These are phyloP conservation scores for Drosophila prolongata DNA, from an alignment of 2,888 invertebrate genomes.

Conservation along the genomic window DNA sequence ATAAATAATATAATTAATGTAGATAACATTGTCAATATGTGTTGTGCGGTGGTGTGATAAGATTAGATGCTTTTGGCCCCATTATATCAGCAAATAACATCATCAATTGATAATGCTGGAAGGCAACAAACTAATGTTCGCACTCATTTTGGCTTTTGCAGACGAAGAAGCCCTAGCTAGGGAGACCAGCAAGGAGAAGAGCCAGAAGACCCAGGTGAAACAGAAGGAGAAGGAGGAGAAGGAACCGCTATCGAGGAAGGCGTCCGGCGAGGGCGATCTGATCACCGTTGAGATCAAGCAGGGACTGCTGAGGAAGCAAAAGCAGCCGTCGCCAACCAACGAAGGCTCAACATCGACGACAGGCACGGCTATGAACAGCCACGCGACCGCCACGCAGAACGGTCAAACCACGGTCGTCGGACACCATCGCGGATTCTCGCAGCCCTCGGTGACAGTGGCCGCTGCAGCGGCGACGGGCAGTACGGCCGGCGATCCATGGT, in stretches of 20 bases:
- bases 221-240: constrained; percentile 26
- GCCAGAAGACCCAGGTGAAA: constrained; percentile 13
- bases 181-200: constrained; percentile 20
- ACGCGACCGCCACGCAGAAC: constrained; percentile 84
- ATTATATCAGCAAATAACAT: constrained; percentile 26
- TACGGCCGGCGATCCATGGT: constrained; percentile 85
- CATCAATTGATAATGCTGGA: constrained; percentile 4
- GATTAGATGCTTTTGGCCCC: constrained; percentile 26
- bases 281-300: constrained; percentile 69
- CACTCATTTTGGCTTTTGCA: constrained; percentile 52
- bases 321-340: constrained; percentile 16
- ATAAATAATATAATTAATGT: constrained; percentile 27
- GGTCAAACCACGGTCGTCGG: constrained; percentile 84
- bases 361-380: constrained; percentile 83
- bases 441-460: constrained; percentile 82
- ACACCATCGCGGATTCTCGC: constrained; percentile 85
- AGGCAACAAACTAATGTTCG: constrained; percentile 21
- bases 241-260: constrained; percentile 38
- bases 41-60: constrained; percentile 17
- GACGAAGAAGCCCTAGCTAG: constrained; percentile 65
- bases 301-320: constrained; percentile 41
- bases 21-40: constrained; percentile 15
- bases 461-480: constrained; percentile 68
- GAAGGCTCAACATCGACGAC: constrained; percentile 60
- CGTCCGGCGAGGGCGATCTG: constrained; percentile 38